Base-by-base conservation (phyloP, 92 coral and sea anemone genomes). In the Chrysogorgia sp. region DNA sequence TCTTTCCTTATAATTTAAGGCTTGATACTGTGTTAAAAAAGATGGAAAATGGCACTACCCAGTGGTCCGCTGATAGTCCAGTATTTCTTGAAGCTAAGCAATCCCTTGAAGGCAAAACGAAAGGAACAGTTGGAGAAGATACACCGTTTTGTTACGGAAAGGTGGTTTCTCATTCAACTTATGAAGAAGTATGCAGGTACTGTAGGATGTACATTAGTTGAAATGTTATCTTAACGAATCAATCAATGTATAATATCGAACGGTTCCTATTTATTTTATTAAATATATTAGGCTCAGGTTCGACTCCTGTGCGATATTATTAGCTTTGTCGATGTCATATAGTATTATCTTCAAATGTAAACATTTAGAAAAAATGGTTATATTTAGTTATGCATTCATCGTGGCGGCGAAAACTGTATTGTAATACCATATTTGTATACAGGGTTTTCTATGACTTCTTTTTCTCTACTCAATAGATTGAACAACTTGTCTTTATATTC, bases 171-270 rank as follows among this genome's bases (percentile, higher is more conserved):
- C n/a, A n/a, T n/a, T n/a, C n/a, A n/a, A n/a, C n/a, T n/a, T n/a
- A n/a, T n/a, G n/a, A n/a, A 77, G 71, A 84, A 84, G 57, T 84
- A 84, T 58, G 88, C 80, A 67, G 83, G 79, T 84, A 82, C 34
- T 21, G 30, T 57, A 57, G 30, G 0, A 2, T 17, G 15, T 17
- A 29, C 30, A 57, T 7, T 21, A 22, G 7, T 57, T 57, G 30
- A 4, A 29, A 57, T 21, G 2, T 21, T 57, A 7, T 0, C 22
- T n/a, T n/a, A n/a, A n/a, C n/a, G n/a, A 29, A 1, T 37, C 12
- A 37, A 37, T 37, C 12, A 57, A 7, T 7, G 22, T 29, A 1
- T 4, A 7, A 57, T 29, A 21, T 21, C 63, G 24, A 21, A 10
- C 26, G 7, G 29, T 57, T 57, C 30, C 63, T 29, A 15, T 21